Evolutionary conservation across 1,140 invertebrate genomes (phyloP).

Genomic region (Pseudomyrmex concolor): DNA sequence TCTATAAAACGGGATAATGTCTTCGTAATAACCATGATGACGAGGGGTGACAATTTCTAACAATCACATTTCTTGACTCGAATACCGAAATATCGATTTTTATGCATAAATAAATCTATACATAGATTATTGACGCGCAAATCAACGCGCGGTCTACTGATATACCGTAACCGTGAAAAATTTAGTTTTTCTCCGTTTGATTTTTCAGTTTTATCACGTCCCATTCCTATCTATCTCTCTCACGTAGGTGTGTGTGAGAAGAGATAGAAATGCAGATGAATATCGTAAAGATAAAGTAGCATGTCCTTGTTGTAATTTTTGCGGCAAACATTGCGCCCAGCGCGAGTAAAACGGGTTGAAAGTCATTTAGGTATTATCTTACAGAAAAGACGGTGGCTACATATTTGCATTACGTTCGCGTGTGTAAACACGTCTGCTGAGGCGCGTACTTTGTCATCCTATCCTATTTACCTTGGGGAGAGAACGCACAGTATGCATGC

Average conservation of each 20-base stretch:
- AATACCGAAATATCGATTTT: constrained; percentile 32
- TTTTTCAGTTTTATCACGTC: constrained; percentile 21
- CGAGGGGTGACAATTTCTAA: constrained; percentile 31
- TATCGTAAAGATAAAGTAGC: constrained; percentile 13
- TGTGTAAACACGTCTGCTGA: constrained; percentile 67
- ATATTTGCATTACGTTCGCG: constrained; percentile 64
- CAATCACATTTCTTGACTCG: background rate
- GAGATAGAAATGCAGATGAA: background rate
- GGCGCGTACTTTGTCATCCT: constrained; percentile 66
- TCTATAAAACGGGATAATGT: constrained; percentile 71
- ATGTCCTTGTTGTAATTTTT: constrained; percentile 38
- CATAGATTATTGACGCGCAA: too few species aligned
- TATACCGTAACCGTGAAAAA: background rate
- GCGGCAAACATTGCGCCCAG: constrained; percentile 19
- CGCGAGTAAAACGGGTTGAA: constrained; percentile 27
- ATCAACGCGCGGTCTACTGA: too few species aligned
- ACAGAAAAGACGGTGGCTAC: constrained; percentile 36
- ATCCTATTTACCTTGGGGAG: constrained; percentile 66
- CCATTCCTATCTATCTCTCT: background rate
- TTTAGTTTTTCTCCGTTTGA: background rate
- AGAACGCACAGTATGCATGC: constrained; percentile 31
- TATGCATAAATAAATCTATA: background rate
- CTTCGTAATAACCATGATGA: constrained; percentile 60
- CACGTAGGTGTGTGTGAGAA: background rate
- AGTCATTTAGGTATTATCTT: constrained; percentile 62